Percentiles rank a stretch among this genome's conserved stretches.
Conservation (phyloP, 2,113 vertebrate species). For the Upupa epops region DNA sequence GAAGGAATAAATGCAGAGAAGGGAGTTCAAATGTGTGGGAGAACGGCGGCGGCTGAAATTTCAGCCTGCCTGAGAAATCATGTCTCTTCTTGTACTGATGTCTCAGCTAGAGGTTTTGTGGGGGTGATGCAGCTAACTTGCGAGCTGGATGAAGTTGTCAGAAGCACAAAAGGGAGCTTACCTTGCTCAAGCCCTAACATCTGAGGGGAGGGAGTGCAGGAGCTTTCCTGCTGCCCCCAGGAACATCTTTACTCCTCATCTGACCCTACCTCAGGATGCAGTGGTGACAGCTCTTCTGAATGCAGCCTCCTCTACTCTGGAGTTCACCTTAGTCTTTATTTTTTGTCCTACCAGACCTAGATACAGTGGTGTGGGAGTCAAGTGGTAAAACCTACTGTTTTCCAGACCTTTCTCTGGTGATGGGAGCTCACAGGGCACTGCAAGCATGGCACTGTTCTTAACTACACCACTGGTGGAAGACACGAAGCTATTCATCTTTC, state of each 20-base stretch:
- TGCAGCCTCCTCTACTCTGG: neutral
- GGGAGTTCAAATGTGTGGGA: constrained; percentile 47
- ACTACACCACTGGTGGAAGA: neutral
- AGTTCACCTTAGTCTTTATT: neutral
- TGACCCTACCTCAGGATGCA: neutral
- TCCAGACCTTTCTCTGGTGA: neutral
- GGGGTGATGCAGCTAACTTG: neutral
- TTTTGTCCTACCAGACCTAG: neutral
- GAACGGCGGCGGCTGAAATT: neutral
- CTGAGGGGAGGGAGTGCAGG: neutral
- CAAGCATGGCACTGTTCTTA: neutral
- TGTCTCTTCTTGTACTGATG: neutral
- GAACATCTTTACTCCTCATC: neutral
- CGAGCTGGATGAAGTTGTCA: neutral
- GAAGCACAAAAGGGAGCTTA: neutral
- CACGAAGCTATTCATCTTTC: neutral
- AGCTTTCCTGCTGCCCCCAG: neutral
- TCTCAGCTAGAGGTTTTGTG: neutral
- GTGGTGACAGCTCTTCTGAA: neutral
- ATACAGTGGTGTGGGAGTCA: neutral
- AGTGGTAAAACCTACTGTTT: neutral
- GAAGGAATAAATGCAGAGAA: constrained; percentile 25
- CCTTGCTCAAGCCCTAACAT: neutral
- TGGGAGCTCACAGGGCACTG: neutral
- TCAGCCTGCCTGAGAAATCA: neutral